Evolutionary conservation across 1,140 invertebrate genomes (phyloP), one percentile per base, ranked within the genome.

Genomic region (Neodiprion pinetum): DNA sequence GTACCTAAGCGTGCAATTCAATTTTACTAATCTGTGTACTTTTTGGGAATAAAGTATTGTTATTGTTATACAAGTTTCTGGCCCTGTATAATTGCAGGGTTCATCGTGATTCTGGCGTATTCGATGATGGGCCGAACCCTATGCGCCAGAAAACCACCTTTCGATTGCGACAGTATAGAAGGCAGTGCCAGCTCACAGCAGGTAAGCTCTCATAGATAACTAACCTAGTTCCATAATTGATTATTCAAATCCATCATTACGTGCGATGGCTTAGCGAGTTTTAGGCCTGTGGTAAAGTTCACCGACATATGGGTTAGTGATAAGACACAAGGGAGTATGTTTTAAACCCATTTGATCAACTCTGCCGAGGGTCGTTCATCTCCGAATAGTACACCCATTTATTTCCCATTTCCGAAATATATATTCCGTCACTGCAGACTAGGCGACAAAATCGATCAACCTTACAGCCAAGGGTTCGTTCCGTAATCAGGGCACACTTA

Each of bases 71-170:
- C 28, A 40, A 40, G 17, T 75, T 78, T 76, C 74, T 70, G 66
- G 71, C 76, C 49, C 67, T 90, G 90, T 80, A 84, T 89, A 71
- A 80, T 92, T 83, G 82, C 91, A 88, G 93, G 94, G n/a, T 89
- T 90, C 74, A 91, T 94, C 48, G 92, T 95, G 71, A 89, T 93
- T 40, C 84, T 91, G 10, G 91, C 93, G 0, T 95, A 95, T 82
- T 91, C 92, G 0, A 86, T 94, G 80, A 95, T 95, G 91, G 94
- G 94, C 0, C 88, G 91, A 50, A 90, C 91, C 17, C 86, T 95
- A 12, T 94, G 94, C 83, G 91, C 92, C 1, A 90, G 91, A 69
- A 90, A 90, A 77, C 92, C 92, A 0, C 92, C 92, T 0, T 93
- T 92, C 76, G 92, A 93, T 75, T 89, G 89, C 71, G 90, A 90